Conservation (phyloP, 2,113 vertebrate species). For the Zosterops japonicus region DNA sequence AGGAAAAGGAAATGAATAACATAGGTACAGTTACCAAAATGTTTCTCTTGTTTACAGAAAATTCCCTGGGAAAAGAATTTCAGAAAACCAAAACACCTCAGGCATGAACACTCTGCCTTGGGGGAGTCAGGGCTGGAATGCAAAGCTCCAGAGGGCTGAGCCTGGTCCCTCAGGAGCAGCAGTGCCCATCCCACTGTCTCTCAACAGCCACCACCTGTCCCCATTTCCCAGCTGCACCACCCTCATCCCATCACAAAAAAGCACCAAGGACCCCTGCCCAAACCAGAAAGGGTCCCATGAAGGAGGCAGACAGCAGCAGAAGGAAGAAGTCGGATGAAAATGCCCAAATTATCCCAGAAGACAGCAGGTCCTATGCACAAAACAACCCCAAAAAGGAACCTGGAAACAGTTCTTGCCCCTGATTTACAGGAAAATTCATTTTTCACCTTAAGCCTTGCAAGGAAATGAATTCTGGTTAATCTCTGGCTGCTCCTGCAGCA, state of each 20-base stretch:
- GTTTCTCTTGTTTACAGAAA: no score
- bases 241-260: background rate
- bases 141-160: background rate
- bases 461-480: background rate
- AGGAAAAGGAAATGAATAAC: no score
- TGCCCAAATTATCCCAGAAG: background rate
- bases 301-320: background rate
- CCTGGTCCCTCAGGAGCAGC: background rate
- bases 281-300: background rate
- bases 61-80: no score
- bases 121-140: background rate
- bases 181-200: fast-evolving
- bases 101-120: background rate
- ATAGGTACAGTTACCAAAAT: no score
- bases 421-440: background rate
- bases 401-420: background rate
- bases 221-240: fast-evolving
- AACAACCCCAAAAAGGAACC: background rate
- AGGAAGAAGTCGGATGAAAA: background rate
- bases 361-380: background rate
- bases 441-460: background rate
- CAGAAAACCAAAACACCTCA: no score
- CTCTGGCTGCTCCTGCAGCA: background rate
- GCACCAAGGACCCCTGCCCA: background rate
- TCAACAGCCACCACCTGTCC: background rate